Conservation (phyloP, 2,113 vertebrate genomes). For the Hydrolagus affinis region DNA sequence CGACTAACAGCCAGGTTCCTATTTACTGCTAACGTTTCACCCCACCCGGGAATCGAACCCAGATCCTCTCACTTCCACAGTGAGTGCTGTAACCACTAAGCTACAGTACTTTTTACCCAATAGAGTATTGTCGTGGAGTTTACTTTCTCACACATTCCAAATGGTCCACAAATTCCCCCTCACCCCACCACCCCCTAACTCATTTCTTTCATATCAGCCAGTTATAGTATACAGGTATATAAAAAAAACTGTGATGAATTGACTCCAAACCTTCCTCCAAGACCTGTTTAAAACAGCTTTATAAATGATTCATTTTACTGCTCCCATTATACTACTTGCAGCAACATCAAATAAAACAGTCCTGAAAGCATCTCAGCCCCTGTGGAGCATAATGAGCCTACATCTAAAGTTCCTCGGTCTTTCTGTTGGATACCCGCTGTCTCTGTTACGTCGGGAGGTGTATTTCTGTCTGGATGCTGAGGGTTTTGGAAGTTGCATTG, state of each 20-base stretch:
- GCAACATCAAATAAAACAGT: not conserved
- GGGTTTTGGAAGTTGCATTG: slow-evolving; percentile 34
- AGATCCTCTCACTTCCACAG: no score
- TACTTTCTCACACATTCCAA: not conserved
- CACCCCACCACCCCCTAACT: no score
- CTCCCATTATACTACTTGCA: not conserved
- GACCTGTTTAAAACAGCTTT: slow-evolving; percentile 1
- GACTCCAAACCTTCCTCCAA: slow-evolving; percentile 9
- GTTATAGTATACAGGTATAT: not conserved
- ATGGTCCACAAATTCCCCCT: not conserved
- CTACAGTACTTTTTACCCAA: no score
- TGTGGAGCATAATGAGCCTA: not conserved
- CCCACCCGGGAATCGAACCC: no score
- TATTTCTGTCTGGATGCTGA: not conserved
- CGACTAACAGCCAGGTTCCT: no score
- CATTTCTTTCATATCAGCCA: not conserved
- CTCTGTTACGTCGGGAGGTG: not conserved
- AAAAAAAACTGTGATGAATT: not conserved
- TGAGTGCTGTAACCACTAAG: no score
- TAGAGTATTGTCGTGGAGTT: no score
- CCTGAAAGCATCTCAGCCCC: slow-evolving; percentile 12
- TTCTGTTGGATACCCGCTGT: slow-evolving; percentile 9
- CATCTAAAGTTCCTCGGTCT: not conserved
- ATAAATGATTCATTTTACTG: slow-evolving; percentile 1
- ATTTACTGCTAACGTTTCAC: no score